phyloP scores from a whole-genome alignment of 2,888 invertebrate species.

The Lamproptera curius region DNA sequence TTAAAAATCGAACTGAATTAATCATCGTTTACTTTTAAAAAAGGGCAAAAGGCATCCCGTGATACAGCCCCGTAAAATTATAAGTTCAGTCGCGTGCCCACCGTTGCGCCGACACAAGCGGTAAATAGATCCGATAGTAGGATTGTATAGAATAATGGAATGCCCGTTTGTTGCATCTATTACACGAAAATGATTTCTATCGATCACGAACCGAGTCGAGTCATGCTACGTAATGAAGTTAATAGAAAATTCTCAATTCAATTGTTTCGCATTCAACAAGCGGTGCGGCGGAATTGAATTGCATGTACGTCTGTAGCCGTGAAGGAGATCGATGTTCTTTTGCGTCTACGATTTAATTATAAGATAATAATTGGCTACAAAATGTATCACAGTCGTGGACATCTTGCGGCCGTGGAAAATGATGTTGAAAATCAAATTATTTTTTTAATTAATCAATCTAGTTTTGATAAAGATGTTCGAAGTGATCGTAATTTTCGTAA shows the following conservation, averaged over 20 bases:
- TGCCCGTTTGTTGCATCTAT: neutral
- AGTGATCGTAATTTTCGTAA: no score
- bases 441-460: neutral
- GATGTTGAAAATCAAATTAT: neutral
- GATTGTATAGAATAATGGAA: slow-evolving; percentile 12
- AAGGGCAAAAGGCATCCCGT: slow-evolving; percentile 8
- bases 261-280: slow-evolving; percentile 18
- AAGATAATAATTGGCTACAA: neutral
- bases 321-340: no score
- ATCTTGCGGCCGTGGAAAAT: neutral
- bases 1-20: slow-evolving; percentile 8
- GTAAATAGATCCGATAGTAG: neutral
- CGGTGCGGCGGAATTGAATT: slow-evolving; percentile 2
- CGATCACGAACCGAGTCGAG: slow-evolving; percentile 18
- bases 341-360: slow-evolving; percentile 2
- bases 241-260: slow-evolving; percentile 23
- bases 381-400: neutral
- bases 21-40: neutral
- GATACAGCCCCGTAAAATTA: slow-evolving; percentile 3
- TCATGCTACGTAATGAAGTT: slow-evolving; percentile 20
- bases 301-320: no score
- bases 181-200: slow-evolving; percentile 18
- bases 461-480: no score
- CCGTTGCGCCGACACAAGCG: neutral
- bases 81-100: slow-evolving; percentile 1